These are phyloP conservation scores for Rotaria sp. DNA, from an alignment of 2,888 invertebrate species.

Conservation along the genomic window DNA sequence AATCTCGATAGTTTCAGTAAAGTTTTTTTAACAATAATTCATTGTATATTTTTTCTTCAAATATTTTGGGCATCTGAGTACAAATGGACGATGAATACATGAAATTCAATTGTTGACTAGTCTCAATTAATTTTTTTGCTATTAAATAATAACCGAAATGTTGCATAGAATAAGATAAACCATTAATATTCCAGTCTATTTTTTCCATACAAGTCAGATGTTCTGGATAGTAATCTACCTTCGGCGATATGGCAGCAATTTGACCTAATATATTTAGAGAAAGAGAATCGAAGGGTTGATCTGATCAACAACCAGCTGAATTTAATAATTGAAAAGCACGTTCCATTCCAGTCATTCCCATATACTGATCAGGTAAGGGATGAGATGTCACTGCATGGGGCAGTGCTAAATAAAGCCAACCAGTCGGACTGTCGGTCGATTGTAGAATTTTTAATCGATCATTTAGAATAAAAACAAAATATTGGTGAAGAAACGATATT, in stretches of 20 bases:
- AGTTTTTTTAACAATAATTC: background rate
- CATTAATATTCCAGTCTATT: background rate
- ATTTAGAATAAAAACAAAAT: slow-evolving; percentile 6
- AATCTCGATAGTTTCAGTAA: background rate
- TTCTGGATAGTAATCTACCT: background rate
- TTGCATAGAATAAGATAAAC: background rate
- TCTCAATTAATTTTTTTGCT: background rate
- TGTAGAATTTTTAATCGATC: background rate
- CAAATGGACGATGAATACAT: background rate
- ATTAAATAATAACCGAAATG: background rate
- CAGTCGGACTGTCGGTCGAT: background rate
- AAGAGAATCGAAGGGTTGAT: background rate
- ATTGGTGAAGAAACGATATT: background rate
- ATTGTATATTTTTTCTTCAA: background rate
- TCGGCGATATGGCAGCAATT: background rate
- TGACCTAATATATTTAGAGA: background rate
- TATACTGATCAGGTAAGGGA: background rate
- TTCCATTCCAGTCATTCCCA: background rate
- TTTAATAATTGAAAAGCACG: background rate
- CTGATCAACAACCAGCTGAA: background rate
- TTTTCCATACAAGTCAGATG: background rate
- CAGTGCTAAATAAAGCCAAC: background rate
- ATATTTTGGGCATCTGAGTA: background rate
- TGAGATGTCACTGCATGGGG: background rate
- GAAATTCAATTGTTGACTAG: background rate